Base-by-base conservation (phyloP, 2,797 vertebrate genomes). In the Cuculus canorus region DNA sequence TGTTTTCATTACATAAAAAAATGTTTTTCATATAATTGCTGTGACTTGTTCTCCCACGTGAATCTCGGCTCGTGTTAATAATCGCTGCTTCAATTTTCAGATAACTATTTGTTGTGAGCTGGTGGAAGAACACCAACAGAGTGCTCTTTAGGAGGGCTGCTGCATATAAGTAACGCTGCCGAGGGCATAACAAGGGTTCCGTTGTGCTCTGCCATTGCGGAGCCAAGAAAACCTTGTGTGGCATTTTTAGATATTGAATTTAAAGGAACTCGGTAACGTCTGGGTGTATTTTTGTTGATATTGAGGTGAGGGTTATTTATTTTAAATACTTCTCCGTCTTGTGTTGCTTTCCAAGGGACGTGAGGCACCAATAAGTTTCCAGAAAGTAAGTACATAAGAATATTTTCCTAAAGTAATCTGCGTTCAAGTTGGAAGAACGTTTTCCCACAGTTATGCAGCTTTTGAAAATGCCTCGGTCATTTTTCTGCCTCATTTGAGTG, bases 1-100 rank as follows among this genome's bases (percentile, higher is more conserved):
- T 98, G 98, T 98, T 98, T 97, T 81, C 97, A 10, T 96, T 60
- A 90, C 96, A 97, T 97, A 84, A 96, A 96, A 96, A 96, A 95
- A 95, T 92, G 87, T 93, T 96, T 97, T 97, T 97, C 94, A 96
- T 94, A 92, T 94, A 24, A 79, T 94, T 76, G 78, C 92, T 79
- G 84, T 77, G 93, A 65, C 93, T 96, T 37, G 76, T 96, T 93
- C 94, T 72, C 84, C 71, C 11, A 0, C 95, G 7, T 93, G 93
- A 94, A 90, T 94, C 96, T 95, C 93, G 0, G 59, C 92, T 90
- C 66, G 23, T 7, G 93, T 86, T 95, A 43, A 96, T 97, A 96
- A 93, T 88, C 17, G 12, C 86, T n/a, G 78, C 94, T 96, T 97
- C 96, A 97, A 83, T 95, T 95, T 95, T 78, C 88, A 90, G 92